A percentile compares a stretch with the other conserved stretches of the same genome.
phyloP scores from a whole-genome alignment of 2,888 invertebrate genomes.

The Parnassius apollo region DNA sequence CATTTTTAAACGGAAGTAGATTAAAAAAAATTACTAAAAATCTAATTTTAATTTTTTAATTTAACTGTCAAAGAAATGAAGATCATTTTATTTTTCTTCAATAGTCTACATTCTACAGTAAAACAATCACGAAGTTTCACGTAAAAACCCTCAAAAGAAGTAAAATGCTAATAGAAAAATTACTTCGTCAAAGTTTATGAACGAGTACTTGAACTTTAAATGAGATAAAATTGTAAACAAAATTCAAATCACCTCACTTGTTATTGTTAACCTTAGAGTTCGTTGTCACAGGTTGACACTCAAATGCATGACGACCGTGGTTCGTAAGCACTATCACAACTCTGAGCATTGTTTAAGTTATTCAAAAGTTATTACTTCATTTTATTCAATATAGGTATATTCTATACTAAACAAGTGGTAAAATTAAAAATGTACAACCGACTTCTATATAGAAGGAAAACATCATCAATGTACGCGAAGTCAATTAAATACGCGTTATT shows the following conservation, averaged over 20 bases:
- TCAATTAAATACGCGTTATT: no score
- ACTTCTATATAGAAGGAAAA: no score
- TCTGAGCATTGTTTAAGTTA: neutral
- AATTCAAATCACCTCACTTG: conserved; percentile 34
- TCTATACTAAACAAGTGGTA: no score
- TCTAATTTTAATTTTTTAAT: no score
- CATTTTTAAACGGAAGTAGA: no score
- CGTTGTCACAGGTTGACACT: conserved; percentile 50
- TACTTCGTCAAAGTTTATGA: conserved; percentile 14
- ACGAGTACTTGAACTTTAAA: conserved; percentile 20
- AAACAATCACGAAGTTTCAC: neutral
- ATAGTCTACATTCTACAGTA: neutral
- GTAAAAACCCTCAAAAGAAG: neutral
- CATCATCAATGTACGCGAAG: no score
- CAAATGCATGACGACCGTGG: conserved; percentile 39
- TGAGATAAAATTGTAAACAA: conserved; percentile 29
- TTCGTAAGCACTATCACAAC: conserved; percentile 35
- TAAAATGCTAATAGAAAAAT: conserved; percentile 1
- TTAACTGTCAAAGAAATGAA: no score
- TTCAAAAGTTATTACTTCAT: no score
- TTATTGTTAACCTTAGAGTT: conserved; percentile 43
- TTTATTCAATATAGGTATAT: no score
- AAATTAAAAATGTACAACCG: no score
- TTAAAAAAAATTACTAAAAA: no score
- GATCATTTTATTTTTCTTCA: no score